Percentiles rank a stretch among this genome's conserved stretches.
Conservation (phyloP, 2,888 invertebrate genomes). For the Eupithecia exiguata region DNA sequence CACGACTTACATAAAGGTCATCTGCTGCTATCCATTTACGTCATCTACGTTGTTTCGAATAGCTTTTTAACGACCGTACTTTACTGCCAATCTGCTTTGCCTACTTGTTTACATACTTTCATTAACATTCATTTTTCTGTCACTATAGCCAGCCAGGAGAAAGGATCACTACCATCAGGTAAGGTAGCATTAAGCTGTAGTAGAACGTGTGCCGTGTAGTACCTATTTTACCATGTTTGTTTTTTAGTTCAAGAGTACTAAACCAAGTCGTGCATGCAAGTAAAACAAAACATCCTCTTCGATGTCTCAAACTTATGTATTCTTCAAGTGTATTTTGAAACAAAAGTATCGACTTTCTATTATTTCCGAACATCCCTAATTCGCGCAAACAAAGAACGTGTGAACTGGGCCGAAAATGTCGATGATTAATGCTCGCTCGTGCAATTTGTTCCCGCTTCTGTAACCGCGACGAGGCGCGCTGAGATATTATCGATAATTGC, state of each 20-base stretch:
- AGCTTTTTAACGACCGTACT: conserved; percentile 11
- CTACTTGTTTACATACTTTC: conserved; percentile 30
- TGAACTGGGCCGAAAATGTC: conserved; percentile 42
- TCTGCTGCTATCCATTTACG: neutral
- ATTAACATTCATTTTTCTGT: conserved; percentile 35
- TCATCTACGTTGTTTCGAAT: conserved; percentile 7
- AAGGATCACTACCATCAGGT: conserved; percentile 38
- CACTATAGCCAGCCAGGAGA: conserved; percentile 37
- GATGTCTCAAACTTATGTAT: neutral
- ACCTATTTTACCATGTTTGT: neutral
- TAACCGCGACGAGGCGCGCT: conserved; percentile 28
- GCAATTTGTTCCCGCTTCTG: conserved; percentile 34
- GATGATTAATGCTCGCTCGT: conserved; percentile 43
- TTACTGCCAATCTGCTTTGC: conserved; percentile 18
- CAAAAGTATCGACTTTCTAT: conserved; percentile 20
- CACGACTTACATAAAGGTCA: neutral
- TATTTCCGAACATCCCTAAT: conserved; percentile 31
- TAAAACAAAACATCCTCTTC: neutral
- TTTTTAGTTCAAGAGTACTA: neutral
- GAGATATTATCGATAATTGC: conserved; percentile 32
- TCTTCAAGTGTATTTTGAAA: neutral
- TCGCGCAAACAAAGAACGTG: conserved; percentile 41
- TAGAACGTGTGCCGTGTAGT: conserved; percentile 3
- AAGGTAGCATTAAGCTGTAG: conserved; percentile 9
- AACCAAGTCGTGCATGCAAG: neutral